Percentiles rank a stretch among this genome's conserved stretches.
These are phyloP conservation scores for Leucoraja ocellata DNA, from an alignment of 2,797 vertebrate genomes.

Conservation along the genomic window DNA sequence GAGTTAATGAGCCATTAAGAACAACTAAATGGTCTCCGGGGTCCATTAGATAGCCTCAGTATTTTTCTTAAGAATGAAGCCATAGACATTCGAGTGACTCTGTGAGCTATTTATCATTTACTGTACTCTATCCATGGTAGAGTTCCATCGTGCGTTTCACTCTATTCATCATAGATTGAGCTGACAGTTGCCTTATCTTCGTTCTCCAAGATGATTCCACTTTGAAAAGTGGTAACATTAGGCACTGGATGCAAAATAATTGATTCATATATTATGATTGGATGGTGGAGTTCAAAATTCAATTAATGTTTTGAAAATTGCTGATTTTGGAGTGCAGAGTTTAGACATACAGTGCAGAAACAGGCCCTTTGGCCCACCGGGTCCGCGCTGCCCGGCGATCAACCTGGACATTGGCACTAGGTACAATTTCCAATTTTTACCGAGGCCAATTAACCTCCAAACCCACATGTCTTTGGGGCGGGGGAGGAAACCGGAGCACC, in stretches of 20 bases:
- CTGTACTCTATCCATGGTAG: background rate
- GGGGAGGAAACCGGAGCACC: no score
- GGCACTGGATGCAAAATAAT: background rate
- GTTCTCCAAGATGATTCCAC: no score
- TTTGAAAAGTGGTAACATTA: background rate
- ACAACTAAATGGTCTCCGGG: slow-evolving; percentile 45
- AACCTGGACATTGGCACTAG: no score
- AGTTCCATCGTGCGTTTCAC: background rate
- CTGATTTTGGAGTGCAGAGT: no score
- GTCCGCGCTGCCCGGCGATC: no score
- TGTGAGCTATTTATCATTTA: slow-evolving; percentile 47
- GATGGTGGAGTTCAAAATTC: background rate
- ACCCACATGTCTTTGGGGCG: no score
- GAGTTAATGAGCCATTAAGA: slow-evolving; percentile 54
- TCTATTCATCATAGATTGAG: background rate
- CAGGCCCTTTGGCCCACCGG: no score
- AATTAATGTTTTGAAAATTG: background rate
- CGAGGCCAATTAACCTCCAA: no score
- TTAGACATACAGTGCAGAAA: no score
- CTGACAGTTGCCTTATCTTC: background rate
- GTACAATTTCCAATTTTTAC: no score
- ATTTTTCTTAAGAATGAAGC: slow-evolving; percentile 42
- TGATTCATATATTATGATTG: no score
- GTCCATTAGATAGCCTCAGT: slow-evolving; percentile 35
- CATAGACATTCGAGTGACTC: slow-evolving; percentile 42